Percentiles rank a stretch among this genome's conserved stretches.
phyloP scores from a whole-genome alignment of 1,140 invertebrate species.

The Thaumetopoea pityocampa region DNA sequence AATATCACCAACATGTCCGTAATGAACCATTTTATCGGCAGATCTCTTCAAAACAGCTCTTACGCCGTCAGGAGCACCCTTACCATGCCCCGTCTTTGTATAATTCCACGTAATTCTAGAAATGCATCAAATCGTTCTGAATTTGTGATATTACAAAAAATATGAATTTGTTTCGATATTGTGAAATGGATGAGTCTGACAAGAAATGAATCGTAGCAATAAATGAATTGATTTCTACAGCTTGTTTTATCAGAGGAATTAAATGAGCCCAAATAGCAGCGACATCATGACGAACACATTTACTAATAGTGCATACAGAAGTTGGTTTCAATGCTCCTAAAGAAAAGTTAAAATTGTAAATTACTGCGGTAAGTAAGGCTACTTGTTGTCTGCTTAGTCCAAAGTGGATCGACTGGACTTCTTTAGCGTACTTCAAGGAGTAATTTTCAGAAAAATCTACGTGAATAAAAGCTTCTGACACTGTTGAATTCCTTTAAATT shows the following conservation, averaged over 20 bases:
- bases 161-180: conserved; percentile 29
- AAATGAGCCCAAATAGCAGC: conserved; percentile 27
- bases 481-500: conserved; percentile 12
- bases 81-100: too few species aligned
- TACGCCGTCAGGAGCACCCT: too few species aligned
- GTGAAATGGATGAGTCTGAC: conserved; percentile 19
- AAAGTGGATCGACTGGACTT: conserved; percentile 29
- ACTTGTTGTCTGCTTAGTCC: conserved; percentile 25
- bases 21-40: too few species aligned
- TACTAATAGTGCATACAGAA: conserved; percentile 15
- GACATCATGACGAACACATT: conserved; percentile 19
- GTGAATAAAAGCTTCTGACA: conserved; percentile 19
- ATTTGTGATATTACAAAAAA: conserved; percentile 22
- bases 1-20: too few species aligned
- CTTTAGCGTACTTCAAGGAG: conserved; percentile 21
- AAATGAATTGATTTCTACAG: conserved; percentile 18
- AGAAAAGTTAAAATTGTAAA: conserved; percentile 17
- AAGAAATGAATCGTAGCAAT: conserved; percentile 21
- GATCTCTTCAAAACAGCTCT: too few species aligned
- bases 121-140: conserved; percentile 7
- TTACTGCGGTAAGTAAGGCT: conserved; percentile 14
- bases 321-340: conserved; percentile 5
- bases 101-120: conserved; percentile 3
- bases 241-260: conserved; percentile 14
- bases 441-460: conserved; percentile 31